Base-by-base conservation (phyloP, 2,888 invertebrate genomes). In the Eucriotettix oculatus region DNA sequence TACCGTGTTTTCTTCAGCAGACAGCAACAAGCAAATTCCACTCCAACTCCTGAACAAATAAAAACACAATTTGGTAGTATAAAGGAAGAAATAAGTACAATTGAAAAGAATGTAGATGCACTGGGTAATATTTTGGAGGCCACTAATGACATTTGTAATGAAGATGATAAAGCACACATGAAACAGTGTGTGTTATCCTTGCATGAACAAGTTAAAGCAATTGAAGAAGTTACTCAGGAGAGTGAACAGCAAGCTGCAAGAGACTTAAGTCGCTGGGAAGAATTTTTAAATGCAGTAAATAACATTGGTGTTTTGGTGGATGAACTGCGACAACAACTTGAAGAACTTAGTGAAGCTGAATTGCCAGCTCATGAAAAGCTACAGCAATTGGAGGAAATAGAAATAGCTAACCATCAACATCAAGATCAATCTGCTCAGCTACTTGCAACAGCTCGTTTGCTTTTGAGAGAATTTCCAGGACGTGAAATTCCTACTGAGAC, bases 391-490 rank as follows among this genome's bases (percentile, higher is more conserved):
- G 90, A 90, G 62, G 78, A 82, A 66, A 72, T 90, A 16, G 90
- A 90, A 68, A 75, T 72, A 11, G 75, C 74, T 54, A 89, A 88
- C 69, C 76, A 78, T n/a, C 77, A 78, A 16, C 79, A 84, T 62
- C 77, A 81, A 68, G 75, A 79, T 65, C 79, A 80, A 60, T 75
- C 84, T 1, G 77, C 78, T 0, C 80, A 84, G 65, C 73, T 89
- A 29, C 79, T 85, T 57, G 78, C 79, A 52, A 75, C 77, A 14
- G 84, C 84, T 29, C 80, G 82, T 61, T 77, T 77, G 57, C 74
- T 90, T 54, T 74, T 85, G 57, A 79, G 84, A 65, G 81, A 82
- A 65, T 86, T 86, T 70, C 85, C 88, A 0, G 82, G 81, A 40
- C 81, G 81, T 64, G 81, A 83, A 67, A 81, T 85, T 59, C 87